phyloP scores from a whole-genome alignment of 2,888 invertebrate species.

The Cantharis flavilabris region DNA sequence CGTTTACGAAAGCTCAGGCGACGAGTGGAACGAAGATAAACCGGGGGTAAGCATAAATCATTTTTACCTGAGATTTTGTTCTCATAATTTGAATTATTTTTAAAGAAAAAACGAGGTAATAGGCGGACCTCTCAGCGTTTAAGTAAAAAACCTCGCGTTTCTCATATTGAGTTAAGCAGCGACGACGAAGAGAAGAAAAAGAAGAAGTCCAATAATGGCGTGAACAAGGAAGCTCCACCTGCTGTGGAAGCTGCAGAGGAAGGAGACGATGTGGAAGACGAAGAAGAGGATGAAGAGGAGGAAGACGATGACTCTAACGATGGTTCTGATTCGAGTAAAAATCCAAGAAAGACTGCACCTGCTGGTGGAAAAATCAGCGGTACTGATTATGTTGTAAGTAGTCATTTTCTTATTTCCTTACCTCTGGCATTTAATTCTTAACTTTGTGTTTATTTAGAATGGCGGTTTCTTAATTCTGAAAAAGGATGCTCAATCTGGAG shows the following conservation, averaged over 20 bases:
- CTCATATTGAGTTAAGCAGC: slow-evolving; percentile 38
- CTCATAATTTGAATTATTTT: slow-evolving; percentile 2
- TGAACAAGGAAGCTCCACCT: slow-evolving; percentile 35
- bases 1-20: slow-evolving; percentile 50
- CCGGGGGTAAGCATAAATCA: slow-evolving; percentile 35
- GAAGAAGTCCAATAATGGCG: slow-evolving; percentile 33
- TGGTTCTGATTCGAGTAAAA: not conserved
- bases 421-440: not conserved
- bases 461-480: slow-evolving; percentile 54
- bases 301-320: slow-evolving; percentile 1
- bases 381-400: slow-evolving; percentile 30
- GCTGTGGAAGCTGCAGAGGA: not conserved
- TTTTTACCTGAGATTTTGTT: not conserved
- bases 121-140: slow-evolving; percentile 44
- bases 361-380: slow-evolving; percentile 18
- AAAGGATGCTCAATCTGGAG: slow-evolving; percentile 51
- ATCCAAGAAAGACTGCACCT: not conserved
- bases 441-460: slow-evolving; percentile 41
- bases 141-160: slow-evolving; percentile 46
- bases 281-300: slow-evolving; percentile 5
- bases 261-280: slow-evolving; percentile 1
- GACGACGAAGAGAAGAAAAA: slow-evolving; percentile 37
- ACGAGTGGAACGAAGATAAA: slow-evolving; percentile 46
- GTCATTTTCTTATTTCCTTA: not conserved
- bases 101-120: slow-evolving; percentile 41